Conservation (phyloP, 2,113 vertebrate species). For the Callorhinus ursinus region DNA sequence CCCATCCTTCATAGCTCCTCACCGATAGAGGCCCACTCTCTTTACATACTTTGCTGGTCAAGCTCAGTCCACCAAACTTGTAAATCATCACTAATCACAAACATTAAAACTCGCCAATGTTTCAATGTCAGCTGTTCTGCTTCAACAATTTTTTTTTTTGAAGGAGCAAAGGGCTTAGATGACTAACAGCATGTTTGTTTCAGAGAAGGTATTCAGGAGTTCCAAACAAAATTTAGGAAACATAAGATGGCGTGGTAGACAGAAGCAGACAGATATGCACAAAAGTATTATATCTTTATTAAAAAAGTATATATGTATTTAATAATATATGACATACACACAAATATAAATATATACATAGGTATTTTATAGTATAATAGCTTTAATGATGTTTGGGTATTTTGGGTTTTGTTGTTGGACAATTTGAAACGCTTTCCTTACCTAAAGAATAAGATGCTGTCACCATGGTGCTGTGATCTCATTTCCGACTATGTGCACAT, state of each 20-base stretch:
- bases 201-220: background rate
- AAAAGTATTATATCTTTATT: background rate
- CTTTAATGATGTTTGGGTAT: background rate
- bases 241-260: background rate
- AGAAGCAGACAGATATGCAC: background rate
- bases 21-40: background rate
- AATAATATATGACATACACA: background rate
- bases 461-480: constrained; percentile 58
- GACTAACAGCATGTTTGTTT: background rate
- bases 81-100: constrained; percentile 1
- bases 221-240: background rate
- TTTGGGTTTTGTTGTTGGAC: constrained; percentile 6
- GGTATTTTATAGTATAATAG: background rate
- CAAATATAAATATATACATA: background rate
- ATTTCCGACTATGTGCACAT: constrained; percentile 65
- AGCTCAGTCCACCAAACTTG: background rate
- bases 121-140: background rate
- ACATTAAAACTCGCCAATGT: background rate
- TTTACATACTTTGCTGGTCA: background rate
- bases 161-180: background rate
- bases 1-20: background rate
- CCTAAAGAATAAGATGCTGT: constrained; percentile 62
- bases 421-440: background rate
- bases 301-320: background rate
- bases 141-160: background rate